These are phyloP conservation scores for Parnassius smintheus DNA, from an alignment of 2,888 invertebrate species.

Conservation along the genomic window DNA sequence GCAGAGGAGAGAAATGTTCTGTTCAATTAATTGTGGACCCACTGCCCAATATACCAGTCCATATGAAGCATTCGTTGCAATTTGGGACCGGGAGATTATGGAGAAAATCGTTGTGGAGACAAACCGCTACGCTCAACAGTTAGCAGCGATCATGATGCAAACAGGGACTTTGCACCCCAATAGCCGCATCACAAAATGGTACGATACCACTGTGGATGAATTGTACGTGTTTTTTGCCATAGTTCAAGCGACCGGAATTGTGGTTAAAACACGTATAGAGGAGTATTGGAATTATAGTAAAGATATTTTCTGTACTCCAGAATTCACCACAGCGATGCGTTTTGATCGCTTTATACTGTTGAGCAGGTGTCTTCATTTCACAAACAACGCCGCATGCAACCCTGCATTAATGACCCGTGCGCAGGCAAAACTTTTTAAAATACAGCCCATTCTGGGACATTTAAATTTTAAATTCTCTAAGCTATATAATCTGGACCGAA, in stretches of 20 bases:
- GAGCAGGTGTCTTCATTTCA: slow-evolving; percentile 29
- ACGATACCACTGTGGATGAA: slow-evolving; percentile 25
- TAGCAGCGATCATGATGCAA: slow-evolving; percentile 12
- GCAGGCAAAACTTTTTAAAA: slow-evolving; percentile 30
- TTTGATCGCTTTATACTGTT: slow-evolving; percentile 12
- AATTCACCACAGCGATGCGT: slow-evolving; percentile 14
- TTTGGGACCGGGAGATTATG: slow-evolving; percentile 27
- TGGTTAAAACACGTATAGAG: background rate
- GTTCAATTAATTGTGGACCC: background rate
- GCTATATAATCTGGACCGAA: slow-evolving; percentile 25
- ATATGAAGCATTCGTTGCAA: slow-evolving; percentile 26
- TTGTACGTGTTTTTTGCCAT: slow-evolving; percentile 25
- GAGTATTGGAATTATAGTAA: slow-evolving; percentile 18
- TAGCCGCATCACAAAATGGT: slow-evolving; percentile 26
- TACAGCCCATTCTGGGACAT: slow-evolving; percentile 24
- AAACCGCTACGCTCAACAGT: slow-evolving; percentile 30
- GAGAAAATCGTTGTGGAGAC: slow-evolving; percentile 26
- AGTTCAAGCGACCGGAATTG: background rate
- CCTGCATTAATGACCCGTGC: slow-evolving; percentile 14
- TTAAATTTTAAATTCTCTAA: slow-evolving; percentile 26
- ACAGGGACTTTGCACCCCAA: slow-evolving; percentile 14
- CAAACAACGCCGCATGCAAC: slow-evolving; percentile 20
- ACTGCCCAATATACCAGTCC: slow-evolving; percentile 21
- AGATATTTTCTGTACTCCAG: slow-evolving; percentile 18
- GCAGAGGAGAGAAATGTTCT: background rate